Base-by-base conservation (phyloP, 2,113 vertebrate genomes). In the Vidua chalybeata region DNA sequence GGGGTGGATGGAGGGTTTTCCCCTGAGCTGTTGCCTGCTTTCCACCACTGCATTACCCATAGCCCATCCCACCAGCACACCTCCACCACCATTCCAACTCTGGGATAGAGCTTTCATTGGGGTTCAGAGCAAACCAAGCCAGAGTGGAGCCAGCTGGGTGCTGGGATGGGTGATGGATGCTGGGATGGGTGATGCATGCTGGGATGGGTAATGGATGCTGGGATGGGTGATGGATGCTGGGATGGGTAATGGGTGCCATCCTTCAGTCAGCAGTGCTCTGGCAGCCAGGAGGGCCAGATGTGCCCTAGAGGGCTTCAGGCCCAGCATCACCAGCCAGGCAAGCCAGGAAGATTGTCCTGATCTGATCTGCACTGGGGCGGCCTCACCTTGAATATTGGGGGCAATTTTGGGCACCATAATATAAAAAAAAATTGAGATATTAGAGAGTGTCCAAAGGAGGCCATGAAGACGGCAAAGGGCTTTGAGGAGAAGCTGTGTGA, bases 31-130 rank as follows among this genome's bases (percentile, higher is more conserved):
- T 33, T 67, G 61, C 20, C 20, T 48, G 43, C 37, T 63, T 51
- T 87, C 11, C 27, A 33, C 3, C 51, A 26, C 19, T 1, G 0
- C 15, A 2, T 17, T 49, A 4, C 30, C 37, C 27, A 9, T 1
- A 30, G 11, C 11, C 22, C 22, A 17, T 33, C 26, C 16, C 1
- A 1, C 39, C 4, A 3, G 24, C 66, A 75, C 28, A 46, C 3
- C 3, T 22, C 17, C 28, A 18, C 7, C 54, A 58, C 3, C 15
- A 35, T 23, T 3, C 0, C 28, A 41, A 39, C 26, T 4, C 15
- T 37, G 58, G 39, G 48, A 39, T 27, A 51, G 73, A 80, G 22
- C 51, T 75, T 33, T 39, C 1, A 0, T 0, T 4, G 27, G 28
- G 35, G 2, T 54, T n/a, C 13, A n/a, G 64, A 54, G 37, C 55